Percentiles rank a stretch among this genome's conserved stretches.
Conservation (phyloP, 2,888 invertebrate species). For the Synergus laeviventris region DNA sequence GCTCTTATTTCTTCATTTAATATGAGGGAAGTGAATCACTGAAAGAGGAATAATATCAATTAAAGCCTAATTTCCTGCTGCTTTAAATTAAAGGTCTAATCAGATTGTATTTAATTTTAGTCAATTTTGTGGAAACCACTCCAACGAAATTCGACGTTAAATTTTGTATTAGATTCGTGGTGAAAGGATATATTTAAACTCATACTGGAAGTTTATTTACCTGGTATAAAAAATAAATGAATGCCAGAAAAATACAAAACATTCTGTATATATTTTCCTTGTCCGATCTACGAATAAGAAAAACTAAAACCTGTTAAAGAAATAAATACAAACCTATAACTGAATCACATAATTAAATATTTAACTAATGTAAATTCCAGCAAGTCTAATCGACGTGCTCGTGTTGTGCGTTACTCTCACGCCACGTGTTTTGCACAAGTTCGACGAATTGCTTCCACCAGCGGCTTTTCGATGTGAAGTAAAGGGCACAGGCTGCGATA, state of each 20-base stretch:
- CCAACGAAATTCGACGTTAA: not conserved
- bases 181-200: no score
- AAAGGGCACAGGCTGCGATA: conserved; percentile 84
- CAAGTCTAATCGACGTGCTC: conserved; percentile 83
- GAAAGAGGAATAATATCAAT: no score
- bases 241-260: not conserved
- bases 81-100: not conserved
- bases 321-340: conserved; percentile 22
- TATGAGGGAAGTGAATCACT: not conserved
- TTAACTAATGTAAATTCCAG: not conserved
- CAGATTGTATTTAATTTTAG: not conserved
- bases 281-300: not conserved
- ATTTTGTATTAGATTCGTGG: no score
- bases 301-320: not conserved
- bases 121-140: not conserved
- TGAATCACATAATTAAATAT: not conserved
- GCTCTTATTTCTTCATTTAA: not conserved
- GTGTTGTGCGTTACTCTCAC: conserved; percentile 90
- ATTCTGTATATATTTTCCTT: not conserved
- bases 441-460: conserved; percentile 90
- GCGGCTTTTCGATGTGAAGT: conserved; percentile 86
- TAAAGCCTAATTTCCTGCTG: not conserved
- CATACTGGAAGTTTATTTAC: no score
- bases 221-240: not conserved
- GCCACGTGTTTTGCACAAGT: conserved; percentile 90